phyloP scores from a whole-genome alignment of 2,888 invertebrate genomes.

The Pantelozetes paolii region DNA sequence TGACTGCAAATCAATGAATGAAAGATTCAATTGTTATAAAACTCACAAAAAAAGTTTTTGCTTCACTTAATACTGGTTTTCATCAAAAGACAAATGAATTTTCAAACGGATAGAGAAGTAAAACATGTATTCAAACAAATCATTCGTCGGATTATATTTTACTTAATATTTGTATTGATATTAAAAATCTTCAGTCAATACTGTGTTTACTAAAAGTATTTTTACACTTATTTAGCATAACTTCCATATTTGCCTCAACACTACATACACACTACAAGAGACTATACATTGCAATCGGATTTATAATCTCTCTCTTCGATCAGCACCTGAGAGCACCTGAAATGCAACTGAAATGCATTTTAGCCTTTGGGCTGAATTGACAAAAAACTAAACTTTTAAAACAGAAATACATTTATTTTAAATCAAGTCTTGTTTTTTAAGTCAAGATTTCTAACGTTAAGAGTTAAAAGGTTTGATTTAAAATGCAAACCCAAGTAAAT shows the following conservation, averaged over 20 bases:
- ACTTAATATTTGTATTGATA: no score
- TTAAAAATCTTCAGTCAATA: no score
- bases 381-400: not conserved
- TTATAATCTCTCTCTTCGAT: constrained; percentile 8
- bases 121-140: no score
- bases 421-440: not conserved
- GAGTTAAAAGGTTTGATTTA: not conserved
- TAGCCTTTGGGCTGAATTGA: not conserved
- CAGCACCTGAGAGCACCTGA: not conserved
- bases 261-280: no score
- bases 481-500: not conserved
- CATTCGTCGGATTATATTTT: no score
- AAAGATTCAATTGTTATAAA: no score
- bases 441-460: no score
- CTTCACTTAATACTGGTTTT: no score
- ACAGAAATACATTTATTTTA: not conserved
- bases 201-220: not conserved
- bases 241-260: constrained; percentile 4
- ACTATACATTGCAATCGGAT: not conserved
- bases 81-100: no score
- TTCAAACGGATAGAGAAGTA: no score
- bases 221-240: not conserved
- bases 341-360: not conserved
- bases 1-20: no score
- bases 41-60: no score